These are phyloP conservation scores for Sylvietta virens DNA, from an alignment of 2,113 vertebrate species.

Conservation along the genomic window DNA sequence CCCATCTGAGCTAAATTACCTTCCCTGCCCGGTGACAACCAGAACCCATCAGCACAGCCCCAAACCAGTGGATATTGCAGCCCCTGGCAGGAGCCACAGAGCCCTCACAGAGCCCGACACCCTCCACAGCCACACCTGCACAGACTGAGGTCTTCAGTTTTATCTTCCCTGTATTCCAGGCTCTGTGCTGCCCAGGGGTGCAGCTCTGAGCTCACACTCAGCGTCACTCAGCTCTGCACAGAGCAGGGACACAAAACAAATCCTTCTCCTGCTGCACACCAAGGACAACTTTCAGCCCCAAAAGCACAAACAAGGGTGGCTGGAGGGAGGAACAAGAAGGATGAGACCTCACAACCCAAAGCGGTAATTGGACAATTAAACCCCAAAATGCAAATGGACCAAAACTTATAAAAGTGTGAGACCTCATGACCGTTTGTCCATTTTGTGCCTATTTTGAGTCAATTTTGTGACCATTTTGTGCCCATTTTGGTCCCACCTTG, in stretches of 20 bases:
- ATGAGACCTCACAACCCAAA: background rate
- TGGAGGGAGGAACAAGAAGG: background rate
- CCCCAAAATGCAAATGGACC: background rate
- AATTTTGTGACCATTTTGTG: too few relatives aligned
- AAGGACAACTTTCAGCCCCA: background rate
- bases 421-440: background rate
- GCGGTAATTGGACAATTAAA: background rate
- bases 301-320: too few relatives aligned
- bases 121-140: background rate
- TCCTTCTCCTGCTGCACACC: background rate
- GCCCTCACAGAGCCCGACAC: background rate
- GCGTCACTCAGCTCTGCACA: background rate
- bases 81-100: background rate
- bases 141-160: background rate
- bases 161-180: background rate
- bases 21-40: background rate
- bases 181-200: background rate
- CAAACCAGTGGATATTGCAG: fast-evolving
- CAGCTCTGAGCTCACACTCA: background rate
- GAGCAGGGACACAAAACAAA: too few relatives aligned
- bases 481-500: background rate
- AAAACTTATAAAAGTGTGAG: background rate
- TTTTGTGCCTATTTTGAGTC: too few relatives aligned
- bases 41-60: background rate
- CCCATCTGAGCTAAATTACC: background rate